Percentiles rank a stretch among this genome's conserved stretches.
These are phyloP conservation scores for Prochilodus magdalenae DNA, from an alignment of 2,113 vertebrate genomes.

Conservation along the genomic window DNA sequence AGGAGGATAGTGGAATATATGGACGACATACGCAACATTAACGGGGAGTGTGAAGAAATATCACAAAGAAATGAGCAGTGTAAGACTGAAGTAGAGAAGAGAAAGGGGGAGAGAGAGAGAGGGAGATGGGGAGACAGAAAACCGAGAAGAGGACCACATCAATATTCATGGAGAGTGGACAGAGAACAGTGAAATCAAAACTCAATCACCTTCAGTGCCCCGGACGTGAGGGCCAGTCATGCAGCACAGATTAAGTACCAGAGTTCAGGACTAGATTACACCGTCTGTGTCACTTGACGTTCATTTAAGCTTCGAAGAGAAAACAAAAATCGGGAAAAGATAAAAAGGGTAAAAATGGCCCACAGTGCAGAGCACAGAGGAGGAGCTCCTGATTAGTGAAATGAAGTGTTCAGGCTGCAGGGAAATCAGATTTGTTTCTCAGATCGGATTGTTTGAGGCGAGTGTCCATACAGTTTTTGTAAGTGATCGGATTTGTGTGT, in stretches of 20 bases:
- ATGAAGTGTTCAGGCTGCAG: too few relatives aligned
- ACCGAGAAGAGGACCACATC: conserved; percentile 15
- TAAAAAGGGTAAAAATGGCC: neutral
- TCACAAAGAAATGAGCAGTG: too few relatives aligned
- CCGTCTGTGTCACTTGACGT: neutral
- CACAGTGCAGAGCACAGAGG: neutral
- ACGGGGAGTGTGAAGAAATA: too few relatives aligned
- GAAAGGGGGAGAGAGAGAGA: conserved; percentile 24
- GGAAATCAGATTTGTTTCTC: too few relatives aligned
- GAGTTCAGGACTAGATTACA: neutral
- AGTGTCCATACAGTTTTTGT: too few relatives aligned
- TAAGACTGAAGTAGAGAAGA: neutral
- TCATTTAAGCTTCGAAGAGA: neutral
- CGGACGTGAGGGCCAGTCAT: neutral
- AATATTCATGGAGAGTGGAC: conserved; percentile 13
- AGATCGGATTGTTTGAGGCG: too few relatives aligned
- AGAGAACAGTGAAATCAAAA: conserved; percentile 5
- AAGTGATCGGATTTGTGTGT: too few relatives aligned
- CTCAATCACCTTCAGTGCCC: neutral
- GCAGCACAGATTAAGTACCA: neutral
- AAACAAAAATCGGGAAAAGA: neutral
- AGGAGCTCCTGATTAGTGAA: neutral
- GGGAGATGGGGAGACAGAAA: too few relatives aligned
- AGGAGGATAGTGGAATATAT: too few relatives aligned
- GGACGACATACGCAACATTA: too few relatives aligned